Evolutionary conservation across 2,113 vertebrate genomes (phyloP).

Genomic region (Myrmophylax atrothorax): DNA sequence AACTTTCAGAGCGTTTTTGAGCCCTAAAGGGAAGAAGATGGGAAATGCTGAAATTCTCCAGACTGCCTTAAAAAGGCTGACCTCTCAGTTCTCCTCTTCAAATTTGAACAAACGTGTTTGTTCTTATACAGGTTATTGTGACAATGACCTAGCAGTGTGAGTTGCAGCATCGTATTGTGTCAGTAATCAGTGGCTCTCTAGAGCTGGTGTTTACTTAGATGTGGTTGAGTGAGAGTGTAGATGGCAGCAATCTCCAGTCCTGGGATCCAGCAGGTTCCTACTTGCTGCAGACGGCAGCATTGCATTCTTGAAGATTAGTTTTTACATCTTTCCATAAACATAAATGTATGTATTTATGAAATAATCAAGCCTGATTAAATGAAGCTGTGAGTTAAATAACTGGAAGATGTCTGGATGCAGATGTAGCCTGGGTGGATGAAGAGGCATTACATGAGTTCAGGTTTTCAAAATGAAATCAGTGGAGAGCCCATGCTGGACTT

Average conservation of each 20-base stretch:
- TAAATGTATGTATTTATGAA: not conserved
- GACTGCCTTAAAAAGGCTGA: not conserved
- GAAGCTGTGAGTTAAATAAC: not conserved
- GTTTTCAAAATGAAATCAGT: not conserved
- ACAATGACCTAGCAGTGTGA: not conserved
- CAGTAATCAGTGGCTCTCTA: not conserved
- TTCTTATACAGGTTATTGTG: not conserved
- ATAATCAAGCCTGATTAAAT: not conserved
- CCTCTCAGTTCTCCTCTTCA: not conserved
- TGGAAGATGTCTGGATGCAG: not conserved
- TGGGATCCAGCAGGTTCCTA: not conserved
- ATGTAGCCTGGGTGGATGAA: not conserved
- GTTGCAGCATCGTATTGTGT: fast-evolving
- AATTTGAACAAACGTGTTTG: not conserved
- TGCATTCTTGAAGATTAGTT: not conserved
- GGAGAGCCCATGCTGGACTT: not conserved
- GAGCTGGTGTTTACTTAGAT: not conserved
- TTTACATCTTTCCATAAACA: not conserved
- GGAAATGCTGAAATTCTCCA: not conserved
- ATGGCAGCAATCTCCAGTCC: not conserved
- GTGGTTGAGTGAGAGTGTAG: not conserved
- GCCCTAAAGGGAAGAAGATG: not conserved
- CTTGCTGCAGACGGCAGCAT: not conserved
- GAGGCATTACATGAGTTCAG: not conserved
- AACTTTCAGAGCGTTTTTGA: not conserved